Percentiles rank a stretch among this genome's conserved stretches.
These are phyloP conservation scores for Eurypyga helias DNA, from an alignment of 2,113 vertebrate species.

Conservation along the genomic window DNA sequence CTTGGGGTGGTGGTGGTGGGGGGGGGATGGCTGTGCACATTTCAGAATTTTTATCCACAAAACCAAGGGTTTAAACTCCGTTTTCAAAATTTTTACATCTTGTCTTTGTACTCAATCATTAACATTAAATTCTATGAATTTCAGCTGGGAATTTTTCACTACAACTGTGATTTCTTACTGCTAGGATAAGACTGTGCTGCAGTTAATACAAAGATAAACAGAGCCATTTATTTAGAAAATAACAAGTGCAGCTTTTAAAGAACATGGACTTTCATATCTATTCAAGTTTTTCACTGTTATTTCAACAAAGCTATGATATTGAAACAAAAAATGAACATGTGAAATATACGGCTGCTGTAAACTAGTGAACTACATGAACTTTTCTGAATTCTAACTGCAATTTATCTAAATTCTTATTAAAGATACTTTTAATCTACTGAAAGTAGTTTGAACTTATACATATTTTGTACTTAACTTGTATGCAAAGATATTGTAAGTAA, in stretches of 20 bases:
- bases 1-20: too few species aligned
- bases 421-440: background rate
- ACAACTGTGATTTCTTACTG: background rate
- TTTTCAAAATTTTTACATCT: background rate
- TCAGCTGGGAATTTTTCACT: background rate
- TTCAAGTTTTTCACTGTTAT: background rate
- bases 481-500: background rate
- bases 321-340: background rate
- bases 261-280: background rate
- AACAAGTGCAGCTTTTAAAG: background rate
- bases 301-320: background rate
- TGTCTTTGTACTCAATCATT: background rate
- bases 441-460: background rate
- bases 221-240: background rate
- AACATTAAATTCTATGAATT: background rate
- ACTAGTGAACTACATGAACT: background rate
- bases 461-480: background rate
- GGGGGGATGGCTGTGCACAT: fast-evolving
- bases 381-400: background rate
- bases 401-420: background rate
- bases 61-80: background rate
- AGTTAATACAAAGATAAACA: background rate
- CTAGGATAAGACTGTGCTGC: background rate
- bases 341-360: background rate
- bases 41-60: background rate